These are phyloP conservation scores for Actinopyga echinites DNA, from an alignment of 53 echinoderm and acorn worm genomes.

Conservation along the genomic window DNA sequence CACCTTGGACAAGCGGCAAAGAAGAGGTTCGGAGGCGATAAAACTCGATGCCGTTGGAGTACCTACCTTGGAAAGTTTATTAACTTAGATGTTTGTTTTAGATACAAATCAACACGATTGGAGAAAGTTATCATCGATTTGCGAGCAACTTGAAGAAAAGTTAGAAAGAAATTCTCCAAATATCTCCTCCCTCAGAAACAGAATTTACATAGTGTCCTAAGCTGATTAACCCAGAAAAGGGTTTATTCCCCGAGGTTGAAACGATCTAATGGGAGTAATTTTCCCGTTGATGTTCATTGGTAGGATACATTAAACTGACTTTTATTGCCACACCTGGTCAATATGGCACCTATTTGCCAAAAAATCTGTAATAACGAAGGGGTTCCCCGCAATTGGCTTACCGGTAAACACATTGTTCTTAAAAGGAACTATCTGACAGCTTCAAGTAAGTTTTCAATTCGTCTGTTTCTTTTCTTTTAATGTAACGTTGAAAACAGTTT, in stretches of 20 bases:
- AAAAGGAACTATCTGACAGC: slow-evolving; percentile 4
- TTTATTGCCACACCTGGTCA: slow-evolving; percentile 35
- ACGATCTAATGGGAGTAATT: slow-evolving; percentile 33
- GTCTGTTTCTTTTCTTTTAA: no score
- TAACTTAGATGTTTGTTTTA: slow-evolving; percentile 38
- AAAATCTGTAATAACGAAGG: slow-evolving; percentile 32
- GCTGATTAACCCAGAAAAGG: slow-evolving; percentile 36
- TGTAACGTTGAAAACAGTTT: no score
- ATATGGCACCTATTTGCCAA: slow-evolving; percentile 36
- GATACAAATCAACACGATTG: slow-evolving; percentile 36
- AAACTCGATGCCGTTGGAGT: not conserved
- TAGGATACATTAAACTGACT: slow-evolving; percentile 26
- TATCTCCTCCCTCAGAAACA: not conserved
- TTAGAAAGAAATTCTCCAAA: not conserved
- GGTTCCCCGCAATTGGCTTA: slow-evolving; percentile 17
- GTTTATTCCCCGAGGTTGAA: slow-evolving; percentile 24
- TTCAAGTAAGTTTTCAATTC: no score
- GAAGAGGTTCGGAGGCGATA: not conserved
- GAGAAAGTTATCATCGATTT: slow-evolving; percentile 34
- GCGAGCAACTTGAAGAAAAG: not conserved
- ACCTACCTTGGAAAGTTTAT: slow-evolving; percentile 16
- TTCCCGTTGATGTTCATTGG: slow-evolving; percentile 22
- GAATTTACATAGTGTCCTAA: slow-evolving; percentile 25
- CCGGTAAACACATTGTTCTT: slow-evolving; percentile 19
- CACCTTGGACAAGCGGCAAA: not conserved